A percentile compares a stretch with the other conserved stretches of the same genome.
phyloP scores from a whole-genome alignment of 2,797 vertebrate species.

The Harpagifer antarcticus region DNA sequence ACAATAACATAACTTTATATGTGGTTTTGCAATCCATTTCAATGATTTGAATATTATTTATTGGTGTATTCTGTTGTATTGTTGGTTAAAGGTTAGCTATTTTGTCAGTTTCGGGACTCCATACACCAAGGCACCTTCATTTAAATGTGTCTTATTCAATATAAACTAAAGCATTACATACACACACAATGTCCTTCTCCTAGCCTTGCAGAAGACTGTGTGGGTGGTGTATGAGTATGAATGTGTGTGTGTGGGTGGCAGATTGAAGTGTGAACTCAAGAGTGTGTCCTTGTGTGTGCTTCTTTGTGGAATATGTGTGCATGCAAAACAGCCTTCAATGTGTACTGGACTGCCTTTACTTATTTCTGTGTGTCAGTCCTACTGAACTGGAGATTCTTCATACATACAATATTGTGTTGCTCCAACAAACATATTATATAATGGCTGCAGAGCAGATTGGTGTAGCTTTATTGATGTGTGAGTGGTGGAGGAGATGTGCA shows the following conservation, averaged over 20 bases:
- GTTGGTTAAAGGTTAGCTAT: not conserved
- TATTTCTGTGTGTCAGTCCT: slow-evolving; percentile 33
- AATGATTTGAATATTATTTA: too few species aligned
- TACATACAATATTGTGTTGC: slow-evolving; percentile 12
- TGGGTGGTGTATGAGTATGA: slow-evolving; percentile 58
- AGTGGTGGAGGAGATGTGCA: slow-evolving; percentile 46
- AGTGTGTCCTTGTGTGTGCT: slow-evolving; percentile 18
- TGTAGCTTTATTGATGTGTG: slow-evolving; percentile 73
- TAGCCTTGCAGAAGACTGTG: slow-evolving; percentile 35
- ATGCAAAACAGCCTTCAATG: slow-evolving; percentile 17
- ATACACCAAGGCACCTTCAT: not conserved
- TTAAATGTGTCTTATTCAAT: not conserved
- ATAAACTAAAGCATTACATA: not conserved
- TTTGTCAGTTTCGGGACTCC: not conserved
- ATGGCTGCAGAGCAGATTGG: slow-evolving; percentile 76
- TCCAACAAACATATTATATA: slow-evolving; percentile 65
- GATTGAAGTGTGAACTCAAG: slow-evolving; percentile 53
- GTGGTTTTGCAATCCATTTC: too few species aligned
- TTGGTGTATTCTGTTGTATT: too few species aligned
- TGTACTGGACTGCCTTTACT: slow-evolving; percentile 11
- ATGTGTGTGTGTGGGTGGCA: slow-evolving; percentile 59
- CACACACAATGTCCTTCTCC: slow-evolving; percentile 15
- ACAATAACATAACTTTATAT: too few species aligned
- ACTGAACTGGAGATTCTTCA: slow-evolving; percentile 22
- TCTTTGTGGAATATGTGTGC: slow-evolving; percentile 2